Evolutionary conservation across 2,888 invertebrate species (phyloP).

Genomic region (Temnothorax ravouxi): DNA sequence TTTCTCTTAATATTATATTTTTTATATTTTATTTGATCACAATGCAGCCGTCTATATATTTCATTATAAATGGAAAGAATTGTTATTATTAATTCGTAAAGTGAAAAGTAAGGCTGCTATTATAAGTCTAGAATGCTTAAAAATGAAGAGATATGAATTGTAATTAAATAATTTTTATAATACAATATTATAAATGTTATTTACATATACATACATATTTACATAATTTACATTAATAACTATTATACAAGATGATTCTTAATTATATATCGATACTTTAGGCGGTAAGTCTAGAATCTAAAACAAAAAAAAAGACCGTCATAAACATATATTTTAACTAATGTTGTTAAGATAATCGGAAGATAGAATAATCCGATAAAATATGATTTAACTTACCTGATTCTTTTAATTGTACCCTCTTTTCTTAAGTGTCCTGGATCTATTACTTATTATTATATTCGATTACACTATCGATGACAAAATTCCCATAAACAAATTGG

Average conservation of each 20-base stretch:
- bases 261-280: neutral
- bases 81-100: conserved; percentile 12
- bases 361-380: conserved; percentile 8
- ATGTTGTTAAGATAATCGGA: neutral
- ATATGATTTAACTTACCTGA: conserved; percentile 38
- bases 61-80: neutral
- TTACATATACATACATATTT: conserved; percentile 12
- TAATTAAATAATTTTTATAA: conserved; percentile 12
- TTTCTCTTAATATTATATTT: neutral
- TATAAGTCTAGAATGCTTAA: neutral
- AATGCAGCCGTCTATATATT: neutral
- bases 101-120: conserved; percentile 5
- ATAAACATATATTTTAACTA: neutral
- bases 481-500: conserved; percentile 24
- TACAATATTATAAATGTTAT: conserved; percentile 25
- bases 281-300: neutral
- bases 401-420: conserved; percentile 17
- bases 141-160: neutral
- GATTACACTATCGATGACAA: neutral
- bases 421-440: neutral
- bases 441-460: neutral
- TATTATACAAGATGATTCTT: conserved; percentile 15
- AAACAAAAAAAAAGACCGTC: neutral
- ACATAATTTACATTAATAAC: conserved; percentile 30
- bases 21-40: neutral